These are phyloP conservation scores for Steinernema carpocapsae DNA, from an alignment of 2,888 invertebrate genomes.

Conservation along the genomic window DNA sequence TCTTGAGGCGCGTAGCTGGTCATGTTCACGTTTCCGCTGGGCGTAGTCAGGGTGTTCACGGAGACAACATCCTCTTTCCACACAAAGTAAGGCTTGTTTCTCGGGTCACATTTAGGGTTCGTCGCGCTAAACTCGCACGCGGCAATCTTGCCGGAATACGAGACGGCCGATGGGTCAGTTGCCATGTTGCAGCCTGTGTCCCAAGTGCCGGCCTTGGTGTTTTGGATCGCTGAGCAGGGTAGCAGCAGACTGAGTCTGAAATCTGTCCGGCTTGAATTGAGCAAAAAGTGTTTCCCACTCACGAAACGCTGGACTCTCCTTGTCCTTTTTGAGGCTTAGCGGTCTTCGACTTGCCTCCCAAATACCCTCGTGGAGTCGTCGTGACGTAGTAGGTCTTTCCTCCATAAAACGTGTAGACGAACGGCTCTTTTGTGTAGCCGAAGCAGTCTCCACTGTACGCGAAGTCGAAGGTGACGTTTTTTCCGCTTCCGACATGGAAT, in stretches of 20 bases:
- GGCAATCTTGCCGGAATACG: neutral
- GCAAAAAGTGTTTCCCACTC: neutral
- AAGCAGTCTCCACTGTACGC: neutral
- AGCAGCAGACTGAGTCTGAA: conserved; percentile 2
- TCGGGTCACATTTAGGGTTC: neutral
- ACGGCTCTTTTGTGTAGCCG: neutral
- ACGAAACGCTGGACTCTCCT: conserved; percentile 17
- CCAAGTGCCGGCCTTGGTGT: neutral
- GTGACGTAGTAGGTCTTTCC: conserved; percentile 7
- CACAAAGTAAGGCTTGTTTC: neutral
- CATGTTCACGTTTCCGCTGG: neutral
- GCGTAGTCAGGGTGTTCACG: neutral
- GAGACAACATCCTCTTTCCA: neutral
- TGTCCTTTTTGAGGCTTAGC: conserved; percentile 29
- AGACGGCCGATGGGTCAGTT: neutral
- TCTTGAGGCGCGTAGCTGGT: conserved; percentile 1
- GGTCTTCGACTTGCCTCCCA: neutral
- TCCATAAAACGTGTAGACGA: neutral
- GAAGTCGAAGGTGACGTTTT: neutral
- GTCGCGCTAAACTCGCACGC: conserved; percentile 1
- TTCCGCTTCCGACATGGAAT: neutral
- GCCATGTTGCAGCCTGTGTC: conserved; percentile 1
- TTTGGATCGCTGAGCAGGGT: neutral
- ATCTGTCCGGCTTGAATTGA: neutral
- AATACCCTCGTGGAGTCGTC: neutral